A percentile compares a stretch with the other conserved stretches of the same genome.
These are phyloP conservation scores for Antheraea yamamai DNA, from an alignment of 2,888 invertebrate species.

Conservation along the genomic window DNA sequence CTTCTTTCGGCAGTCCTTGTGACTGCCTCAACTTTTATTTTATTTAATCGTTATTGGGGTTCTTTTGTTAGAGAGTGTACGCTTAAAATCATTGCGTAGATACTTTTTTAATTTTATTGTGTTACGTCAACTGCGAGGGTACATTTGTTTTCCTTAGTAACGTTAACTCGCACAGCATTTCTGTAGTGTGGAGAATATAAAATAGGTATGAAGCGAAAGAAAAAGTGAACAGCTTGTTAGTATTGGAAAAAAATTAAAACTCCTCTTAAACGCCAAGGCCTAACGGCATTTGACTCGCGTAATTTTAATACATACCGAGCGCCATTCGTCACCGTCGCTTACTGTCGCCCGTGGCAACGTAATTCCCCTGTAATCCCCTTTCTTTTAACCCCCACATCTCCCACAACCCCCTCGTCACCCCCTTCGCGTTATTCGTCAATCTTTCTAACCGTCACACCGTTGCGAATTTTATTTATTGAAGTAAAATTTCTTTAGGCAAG, in stretches of 20 bases:
- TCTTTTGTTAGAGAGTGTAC: too few species aligned
- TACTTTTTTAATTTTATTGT: too few species aligned
- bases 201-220: background rate
- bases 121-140: background rate
- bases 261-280: background rate
- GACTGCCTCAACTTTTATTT: too few species aligned
- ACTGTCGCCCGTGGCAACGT: slow-evolving; percentile 63
- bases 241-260: background rate
- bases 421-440: slow-evolving; percentile 52
- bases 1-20: too few species aligned
- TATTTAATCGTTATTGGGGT: too few species aligned
- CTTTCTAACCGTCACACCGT: slow-evolving; percentile 58
- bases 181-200: background rate
- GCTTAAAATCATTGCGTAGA: too few species aligned
- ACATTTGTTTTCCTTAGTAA: background rate
- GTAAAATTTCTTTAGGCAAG: too few species aligned
- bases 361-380: slow-evolving; percentile 73
- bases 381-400: slow-evolving; percentile 63
- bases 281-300: background rate
- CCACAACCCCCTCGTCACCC: slow-evolving; percentile 46
- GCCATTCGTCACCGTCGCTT: slow-evolving; percentile 29
- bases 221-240: background rate
- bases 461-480: slow-evolving; percentile 28
- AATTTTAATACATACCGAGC: slow-evolving; percentile 19
- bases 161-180: background rate